A percentile compares a stretch with the other conserved stretches of the same genome.
Conservation (phyloP, 2,888 invertebrate species). For the Caradrina clavipalpis region DNA sequence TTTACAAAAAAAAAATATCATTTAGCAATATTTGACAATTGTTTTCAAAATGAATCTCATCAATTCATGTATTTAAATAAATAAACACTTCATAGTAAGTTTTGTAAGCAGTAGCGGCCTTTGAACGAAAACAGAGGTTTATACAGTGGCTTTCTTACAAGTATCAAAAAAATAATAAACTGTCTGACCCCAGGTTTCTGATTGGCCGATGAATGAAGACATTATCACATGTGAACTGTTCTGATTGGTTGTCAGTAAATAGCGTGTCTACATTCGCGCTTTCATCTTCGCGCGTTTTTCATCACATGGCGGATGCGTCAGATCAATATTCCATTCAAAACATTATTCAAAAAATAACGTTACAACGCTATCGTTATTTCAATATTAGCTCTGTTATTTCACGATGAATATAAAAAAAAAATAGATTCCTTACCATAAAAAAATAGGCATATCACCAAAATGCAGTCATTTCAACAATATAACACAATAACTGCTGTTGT, state of each 20-base stretch:
- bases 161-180: neutral
- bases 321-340: too few species aligned
- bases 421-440: too few species aligned
- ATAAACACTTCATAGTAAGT: conserved; percentile 39
- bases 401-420: too few species aligned
- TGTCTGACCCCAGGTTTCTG: neutral
- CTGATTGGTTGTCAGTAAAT: neutral
- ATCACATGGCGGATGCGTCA: too few species aligned
- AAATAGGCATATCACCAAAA: too few species aligned
- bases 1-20: neutral
- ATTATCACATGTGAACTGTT: neutral
- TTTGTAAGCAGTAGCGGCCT: conserved; percentile 38
- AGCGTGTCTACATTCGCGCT: neutral
- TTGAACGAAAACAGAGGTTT: conserved; percentile 26
- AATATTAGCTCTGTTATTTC: too few species aligned
- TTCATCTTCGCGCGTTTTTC: neutral
- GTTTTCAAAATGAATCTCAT: conserved; percentile 48
- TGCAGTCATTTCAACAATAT: too few species aligned
- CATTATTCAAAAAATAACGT: too few species aligned
- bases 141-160: neutral
- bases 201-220: neutral
- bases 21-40: conserved; percentile 23
- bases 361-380: too few species aligned
- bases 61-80: conserved; percentile 19
- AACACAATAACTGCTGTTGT: too few species aligned